Conservation (phyloP, 2,888 invertebrate genomes). For the Ochropacha duplaris region DNA sequence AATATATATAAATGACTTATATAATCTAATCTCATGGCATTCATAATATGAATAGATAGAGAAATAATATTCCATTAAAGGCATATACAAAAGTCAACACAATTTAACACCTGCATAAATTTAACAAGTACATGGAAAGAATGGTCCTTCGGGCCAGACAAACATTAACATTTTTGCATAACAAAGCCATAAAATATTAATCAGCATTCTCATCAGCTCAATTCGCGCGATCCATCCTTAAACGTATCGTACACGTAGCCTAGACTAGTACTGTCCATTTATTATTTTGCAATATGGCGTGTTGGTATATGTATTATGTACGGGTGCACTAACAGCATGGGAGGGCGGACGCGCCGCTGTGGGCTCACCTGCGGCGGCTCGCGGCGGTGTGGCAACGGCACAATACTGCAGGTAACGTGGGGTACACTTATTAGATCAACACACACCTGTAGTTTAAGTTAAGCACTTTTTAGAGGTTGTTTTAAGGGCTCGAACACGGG, state of each 20-base stretch:
- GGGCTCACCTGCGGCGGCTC: conserved; percentile 71
- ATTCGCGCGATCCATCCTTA: conserved; percentile 25
- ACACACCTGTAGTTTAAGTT: neutral
- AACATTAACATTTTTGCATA: neutral
- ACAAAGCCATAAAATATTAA: neutral
- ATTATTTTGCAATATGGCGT: conserved; percentile 22
- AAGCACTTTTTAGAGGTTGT: neutral
- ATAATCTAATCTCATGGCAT: too few species aligned
- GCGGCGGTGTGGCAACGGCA: conserved; percentile 63
- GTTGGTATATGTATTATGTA: conserved; percentile 15
- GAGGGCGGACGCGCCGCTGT: conserved; percentile 74
- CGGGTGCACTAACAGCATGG: conserved; percentile 86
- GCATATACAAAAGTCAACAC: too few species aligned
- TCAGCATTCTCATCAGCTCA: conserved; percentile 17
- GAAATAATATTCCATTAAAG: too few species aligned
- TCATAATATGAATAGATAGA: too few species aligned
- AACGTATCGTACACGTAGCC: conserved; percentile 5
- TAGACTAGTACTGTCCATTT: conserved; percentile 7
- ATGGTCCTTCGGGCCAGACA: conserved; percentile 6
- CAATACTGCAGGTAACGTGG: conserved; percentile 45
- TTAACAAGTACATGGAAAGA: neutral
- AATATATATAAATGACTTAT: neutral
- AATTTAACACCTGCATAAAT: too few species aligned
- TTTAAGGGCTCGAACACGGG: too few species aligned
- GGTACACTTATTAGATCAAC: neutral